phyloP scores from a whole-genome alignment of 2,113 vertebrate genomes.

The Nothobranchius furzeri region DNA sequence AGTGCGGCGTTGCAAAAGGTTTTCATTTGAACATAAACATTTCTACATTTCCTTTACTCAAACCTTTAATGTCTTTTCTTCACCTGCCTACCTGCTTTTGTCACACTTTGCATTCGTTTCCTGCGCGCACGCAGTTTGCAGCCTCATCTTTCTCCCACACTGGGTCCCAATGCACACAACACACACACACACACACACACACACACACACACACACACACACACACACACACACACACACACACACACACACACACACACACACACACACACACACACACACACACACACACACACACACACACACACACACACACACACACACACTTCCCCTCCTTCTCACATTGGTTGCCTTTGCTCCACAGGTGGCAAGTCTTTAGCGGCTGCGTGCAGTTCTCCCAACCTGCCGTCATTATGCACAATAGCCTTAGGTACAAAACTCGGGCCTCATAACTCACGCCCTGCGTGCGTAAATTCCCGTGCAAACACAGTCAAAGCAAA shows the following conservation, averaged over 20 bases:
- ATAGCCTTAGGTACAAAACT: slow-evolving; percentile 91
- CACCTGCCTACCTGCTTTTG: slow-evolving; percentile 30
- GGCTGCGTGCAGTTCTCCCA: slow-evolving; percentile 75
- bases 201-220: slow-evolving; percentile 8
- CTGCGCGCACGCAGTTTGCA: slow-evolving; percentile 27
- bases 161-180: slow-evolving; percentile 9
- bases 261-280: slow-evolving; percentile 9
- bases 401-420: slow-evolving; percentile 81
- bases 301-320: slow-evolving; percentile 7
- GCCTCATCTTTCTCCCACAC: slow-evolving; percentile 42
- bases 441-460: slow-evolving; percentile 89
- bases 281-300: slow-evolving; percentile 6
- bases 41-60: slow-evolving; percentile 1
- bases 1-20: background rate
- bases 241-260: slow-evolving; percentile 1
- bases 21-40: slow-evolving; percentile 4
- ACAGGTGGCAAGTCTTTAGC: slow-evolving; percentile 81
- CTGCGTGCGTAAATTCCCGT: slow-evolving; percentile 80
- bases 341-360: slow-evolving; percentile 74
- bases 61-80: slow-evolving; percentile 16
- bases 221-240: slow-evolving; percentile 7
- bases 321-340: slow-evolving; percentile 11
- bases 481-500: slow-evolving; percentile 93
- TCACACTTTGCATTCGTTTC: slow-evolving; percentile 30
- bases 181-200: slow-evolving; percentile 4